Conservation (phyloP, 2,113 vertebrate genomes). For the Elgaria multicarinata region DNA sequence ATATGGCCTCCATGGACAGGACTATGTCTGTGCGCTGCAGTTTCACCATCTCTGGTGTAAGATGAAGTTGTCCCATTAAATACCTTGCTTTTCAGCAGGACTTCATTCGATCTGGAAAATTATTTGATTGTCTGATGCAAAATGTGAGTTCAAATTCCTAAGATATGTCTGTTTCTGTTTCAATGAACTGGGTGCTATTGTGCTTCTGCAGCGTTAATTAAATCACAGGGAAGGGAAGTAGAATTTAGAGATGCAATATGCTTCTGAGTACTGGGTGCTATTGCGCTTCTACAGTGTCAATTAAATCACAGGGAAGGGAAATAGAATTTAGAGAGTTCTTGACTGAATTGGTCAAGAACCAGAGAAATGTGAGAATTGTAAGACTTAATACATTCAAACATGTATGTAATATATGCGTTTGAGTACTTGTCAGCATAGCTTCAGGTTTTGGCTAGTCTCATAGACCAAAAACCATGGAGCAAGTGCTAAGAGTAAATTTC, state of each 20-base stretch:
- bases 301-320: not conserved
- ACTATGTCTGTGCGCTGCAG: no score
- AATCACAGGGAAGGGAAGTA: not conserved
- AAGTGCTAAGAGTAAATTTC: slow-evolving; percentile 75
- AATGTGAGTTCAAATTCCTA: not conserved
- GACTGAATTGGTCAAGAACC: not conserved
- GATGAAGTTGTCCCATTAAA: not conserved
- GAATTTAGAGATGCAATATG: not conserved
- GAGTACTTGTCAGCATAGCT: slow-evolving; percentile 61
- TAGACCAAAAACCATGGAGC: slow-evolving; percentile 63
- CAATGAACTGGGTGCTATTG: not conserved
- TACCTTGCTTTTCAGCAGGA: not conserved
- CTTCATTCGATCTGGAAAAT: not conserved
- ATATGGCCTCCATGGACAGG: no score
- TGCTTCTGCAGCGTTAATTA: not conserved
- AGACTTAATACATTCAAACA: not conserved
- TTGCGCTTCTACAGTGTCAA: not conserved
- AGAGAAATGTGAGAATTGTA: not conserved
- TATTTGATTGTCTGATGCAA: not conserved
- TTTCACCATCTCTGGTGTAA: no score
- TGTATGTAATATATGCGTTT: not conserved
- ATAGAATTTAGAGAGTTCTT: not conserved
- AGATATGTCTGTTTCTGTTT: not conserved
- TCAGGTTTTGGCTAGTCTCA: slow-evolving; percentile 64
- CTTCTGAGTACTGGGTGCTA: no score